Evolutionary conservation across 2,113 vertebrate genomes (phyloP), one percentile per base, ranked within the genome.

Genomic region (Sphyrna mokarran): DNA sequence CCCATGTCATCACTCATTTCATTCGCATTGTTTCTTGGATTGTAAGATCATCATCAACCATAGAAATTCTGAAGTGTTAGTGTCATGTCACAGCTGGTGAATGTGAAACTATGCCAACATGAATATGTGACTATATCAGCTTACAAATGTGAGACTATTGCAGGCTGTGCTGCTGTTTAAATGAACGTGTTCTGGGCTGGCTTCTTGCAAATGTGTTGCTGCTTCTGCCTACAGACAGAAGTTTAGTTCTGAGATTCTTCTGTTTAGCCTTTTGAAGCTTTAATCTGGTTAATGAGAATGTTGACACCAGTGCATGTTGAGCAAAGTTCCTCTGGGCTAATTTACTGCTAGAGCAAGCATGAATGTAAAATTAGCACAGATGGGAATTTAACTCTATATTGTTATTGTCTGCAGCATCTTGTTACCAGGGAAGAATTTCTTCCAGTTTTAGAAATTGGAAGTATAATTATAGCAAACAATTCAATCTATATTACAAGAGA

Each of bases 21-120:
- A 72, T 96, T 95, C 90, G 96, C 96, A 96, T 7, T 85, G 68
- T 95, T 95, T 10, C 83, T 96, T 43, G 69, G 95, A 95, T 95
- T 96, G 96, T 96, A 97, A 96, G 96, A 96, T 96, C 97, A 96
- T 96, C 97, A 95, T 95, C 40, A 90, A 1, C 76, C 6, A 10
- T n/a, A 87, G 72, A 96, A 95, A 22, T 13, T 14, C 0, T 95
- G 40, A 68, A 22, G 95, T 61, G 9, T 4, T 95, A 63, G 6
- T 70, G 14, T 29, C 29, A 0, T 94, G 26, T 95, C 40, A 16
- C 18, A 1, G 14, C 0, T 0, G 33, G 9, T 20, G 69, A 20
- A 40, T 94, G 23, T 33, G 1, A 43, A 58, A 26, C 1, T 5
- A 78, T n/a, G 48, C n/a, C 18, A 0, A 37, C 37, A 37, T 0